A percentile compares a stretch with the other conserved stretches of the same genome.
These are phyloP conservation scores for Protaetia brevitarsis DNA, from an alignment of 1,140 invertebrate species.

Conservation along the genomic window DNA sequence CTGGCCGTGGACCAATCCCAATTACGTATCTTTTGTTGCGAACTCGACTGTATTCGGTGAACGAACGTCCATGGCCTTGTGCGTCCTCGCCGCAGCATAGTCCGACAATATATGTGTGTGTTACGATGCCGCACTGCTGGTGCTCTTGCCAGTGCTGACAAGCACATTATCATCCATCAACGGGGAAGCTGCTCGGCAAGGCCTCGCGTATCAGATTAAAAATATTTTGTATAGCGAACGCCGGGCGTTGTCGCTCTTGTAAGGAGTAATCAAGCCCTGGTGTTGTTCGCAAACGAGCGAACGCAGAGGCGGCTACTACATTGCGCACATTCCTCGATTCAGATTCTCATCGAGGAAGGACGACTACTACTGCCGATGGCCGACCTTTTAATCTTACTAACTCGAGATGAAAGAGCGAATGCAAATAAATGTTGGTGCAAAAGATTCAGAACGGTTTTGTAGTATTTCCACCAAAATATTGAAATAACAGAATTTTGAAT, in stretches of 20 bases:
- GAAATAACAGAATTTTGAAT: too few species aligned
- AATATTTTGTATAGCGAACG: not conserved
- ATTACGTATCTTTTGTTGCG: constrained; percentile 15
- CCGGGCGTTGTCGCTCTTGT: not conserved
- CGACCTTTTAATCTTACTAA: too few species aligned
- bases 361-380: not conserved
- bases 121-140: too few species aligned
- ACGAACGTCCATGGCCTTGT: constrained; percentile 12
- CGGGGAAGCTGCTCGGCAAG: not conserved
- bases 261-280: not conserved
- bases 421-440: too few species aligned
- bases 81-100: constrained; percentile 5
- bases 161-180: constrained; percentile 12
- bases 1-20: not conserved
- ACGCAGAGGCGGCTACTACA: not conserved
- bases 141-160: not conserved
- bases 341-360: not conserved
- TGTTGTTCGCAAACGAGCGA: not conserved
- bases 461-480: too few species aligned
- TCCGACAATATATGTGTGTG: not conserved
- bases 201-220: constrained; percentile 6
- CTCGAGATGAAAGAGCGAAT: too few species aligned
- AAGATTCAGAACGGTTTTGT: too few species aligned
- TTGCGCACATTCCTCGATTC: not conserved
- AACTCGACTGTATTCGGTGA: not conserved